Percentiles rank a stretch among this genome's conserved stretches.
These are phyloP conservation scores for Rhynchotus rufescens DNA, from an alignment of 2,797 vertebrate species.

Conservation along the genomic window DNA sequence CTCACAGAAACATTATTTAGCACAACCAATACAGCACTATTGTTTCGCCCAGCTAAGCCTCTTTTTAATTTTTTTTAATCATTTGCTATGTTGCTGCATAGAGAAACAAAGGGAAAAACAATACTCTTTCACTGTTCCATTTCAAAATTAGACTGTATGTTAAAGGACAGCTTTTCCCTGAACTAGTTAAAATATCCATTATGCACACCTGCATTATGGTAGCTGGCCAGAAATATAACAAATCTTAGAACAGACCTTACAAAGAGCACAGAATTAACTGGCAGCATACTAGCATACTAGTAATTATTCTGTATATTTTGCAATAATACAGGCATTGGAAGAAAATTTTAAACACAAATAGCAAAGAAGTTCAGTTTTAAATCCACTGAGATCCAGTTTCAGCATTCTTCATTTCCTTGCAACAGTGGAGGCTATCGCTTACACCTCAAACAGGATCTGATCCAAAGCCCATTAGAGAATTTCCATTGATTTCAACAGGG, in stretches of 20 bases:
- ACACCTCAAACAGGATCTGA: conserved; percentile 42
- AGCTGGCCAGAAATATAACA: neutral
- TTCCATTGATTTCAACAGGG: conserved; percentile 44
- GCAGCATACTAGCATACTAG: neutral
- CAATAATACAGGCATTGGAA: neutral
- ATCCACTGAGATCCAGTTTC: neutral
- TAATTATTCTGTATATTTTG: neutral
- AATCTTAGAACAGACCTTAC: neutral
- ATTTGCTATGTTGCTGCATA: neutral
- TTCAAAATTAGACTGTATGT: neutral
- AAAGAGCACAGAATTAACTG: neutral
- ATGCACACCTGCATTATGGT: neutral
- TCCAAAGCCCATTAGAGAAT: conserved; percentile 51
- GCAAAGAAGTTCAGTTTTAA: neutral
- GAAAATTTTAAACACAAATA: neutral
- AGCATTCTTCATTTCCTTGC: neutral
- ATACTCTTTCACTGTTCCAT: neutral
- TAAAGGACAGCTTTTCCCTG: neutral
- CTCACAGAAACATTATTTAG: neutral
- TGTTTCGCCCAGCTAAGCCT: neutral
- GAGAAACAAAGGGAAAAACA: neutral
- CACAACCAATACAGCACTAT: neutral
- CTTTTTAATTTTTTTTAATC: neutral
- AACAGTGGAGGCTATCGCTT: conserved; percentile 1
- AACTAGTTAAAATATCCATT: neutral